phyloP scores from a whole-genome alignment of 2,888 invertebrate genomes.

The Hypomecis atomaria region DNA sequence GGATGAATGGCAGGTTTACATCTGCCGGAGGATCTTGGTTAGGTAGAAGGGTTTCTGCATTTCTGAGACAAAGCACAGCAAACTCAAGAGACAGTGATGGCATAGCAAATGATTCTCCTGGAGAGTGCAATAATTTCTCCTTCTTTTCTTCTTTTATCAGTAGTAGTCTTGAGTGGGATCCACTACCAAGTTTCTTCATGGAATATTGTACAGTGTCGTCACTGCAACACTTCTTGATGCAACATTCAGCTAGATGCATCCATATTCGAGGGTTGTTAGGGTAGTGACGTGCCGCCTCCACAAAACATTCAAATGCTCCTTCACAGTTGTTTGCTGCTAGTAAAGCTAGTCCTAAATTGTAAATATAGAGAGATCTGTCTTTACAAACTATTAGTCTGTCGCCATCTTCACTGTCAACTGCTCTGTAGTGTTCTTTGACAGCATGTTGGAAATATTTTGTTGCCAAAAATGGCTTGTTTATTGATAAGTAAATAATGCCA shows the following conservation, averaged over 20 bases:
- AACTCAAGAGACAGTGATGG: conserved; percentile 96
- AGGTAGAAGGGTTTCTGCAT: conserved; percentile 90
- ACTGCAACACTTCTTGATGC: conserved; percentile 88
- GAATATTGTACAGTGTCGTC: conserved; percentile 79
- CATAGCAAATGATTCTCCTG: conserved; percentile 91
- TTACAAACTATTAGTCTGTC: conserved; percentile 71
- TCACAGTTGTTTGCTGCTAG: conserved; percentile 91
- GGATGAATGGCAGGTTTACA: conserved; percentile 62
- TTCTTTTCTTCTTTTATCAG: conserved; percentile 68
- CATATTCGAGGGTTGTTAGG: conserved; percentile 96
- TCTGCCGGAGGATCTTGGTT: conserved; percentile 77
- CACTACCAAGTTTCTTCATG: conserved; percentile 76
- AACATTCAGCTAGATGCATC: conserved; percentile 97
- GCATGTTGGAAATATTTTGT: conserved; percentile 92
- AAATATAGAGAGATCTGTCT: conserved; percentile 87
- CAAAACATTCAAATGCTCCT: conserved; percentile 96
- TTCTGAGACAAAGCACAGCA: conserved; percentile 94
- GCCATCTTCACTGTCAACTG: conserved; percentile 73
- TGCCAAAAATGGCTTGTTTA: conserved; percentile 92
- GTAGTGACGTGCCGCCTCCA: conserved; percentile 93
- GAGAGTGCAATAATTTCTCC: conserved; percentile 68
- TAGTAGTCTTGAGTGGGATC: conserved; percentile 74
- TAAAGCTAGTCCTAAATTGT: conserved; percentile 93
- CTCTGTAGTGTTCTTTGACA: conserved; percentile 87
- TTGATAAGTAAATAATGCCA: conserved; percentile 91